Conservation (phyloP, 2,113 vertebrate species). For the Paracanthobrama guichenoti region DNA sequence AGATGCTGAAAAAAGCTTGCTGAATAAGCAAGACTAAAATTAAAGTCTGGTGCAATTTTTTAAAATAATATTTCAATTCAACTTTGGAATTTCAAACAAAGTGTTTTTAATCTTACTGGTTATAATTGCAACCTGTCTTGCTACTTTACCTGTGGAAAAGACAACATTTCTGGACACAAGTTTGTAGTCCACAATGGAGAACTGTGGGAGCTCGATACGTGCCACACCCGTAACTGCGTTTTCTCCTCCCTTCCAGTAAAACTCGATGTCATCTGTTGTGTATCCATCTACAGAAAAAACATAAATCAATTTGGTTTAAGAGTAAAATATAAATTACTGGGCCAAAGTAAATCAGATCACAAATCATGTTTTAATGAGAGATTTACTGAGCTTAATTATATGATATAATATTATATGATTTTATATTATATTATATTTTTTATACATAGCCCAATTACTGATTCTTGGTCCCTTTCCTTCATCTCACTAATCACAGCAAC, state of each 20-base stretch:
- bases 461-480: no score
- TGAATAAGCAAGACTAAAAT: no score
- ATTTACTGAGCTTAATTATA: not conserved
- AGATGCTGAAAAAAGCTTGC: no score
- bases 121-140: not conserved
- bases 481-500: no score
- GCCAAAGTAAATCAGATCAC: not conserved
- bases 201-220: conserved; percentile 95
- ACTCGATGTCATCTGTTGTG: conserved; percentile 97
- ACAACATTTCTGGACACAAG: conserved; percentile 96
- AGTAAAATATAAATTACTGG: not conserved
- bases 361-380: not conserved
- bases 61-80: no score
- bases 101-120: not conserved
- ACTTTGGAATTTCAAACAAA: no score
- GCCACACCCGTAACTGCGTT: conserved; percentile 90
- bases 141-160: conserved; percentile 89
- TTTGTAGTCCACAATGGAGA: conserved; percentile 94
- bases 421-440: no score
- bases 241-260: conserved; percentile 97
- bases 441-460: no score
- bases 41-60: no score
- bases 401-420: not conserved
- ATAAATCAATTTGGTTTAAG: conserved; percentile 9
- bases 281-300: conserved; percentile 86